These are phyloP conservation scores for Menidia menidia DNA, from an alignment of 2,797 vertebrate species.

Conservation along the genomic window DNA sequence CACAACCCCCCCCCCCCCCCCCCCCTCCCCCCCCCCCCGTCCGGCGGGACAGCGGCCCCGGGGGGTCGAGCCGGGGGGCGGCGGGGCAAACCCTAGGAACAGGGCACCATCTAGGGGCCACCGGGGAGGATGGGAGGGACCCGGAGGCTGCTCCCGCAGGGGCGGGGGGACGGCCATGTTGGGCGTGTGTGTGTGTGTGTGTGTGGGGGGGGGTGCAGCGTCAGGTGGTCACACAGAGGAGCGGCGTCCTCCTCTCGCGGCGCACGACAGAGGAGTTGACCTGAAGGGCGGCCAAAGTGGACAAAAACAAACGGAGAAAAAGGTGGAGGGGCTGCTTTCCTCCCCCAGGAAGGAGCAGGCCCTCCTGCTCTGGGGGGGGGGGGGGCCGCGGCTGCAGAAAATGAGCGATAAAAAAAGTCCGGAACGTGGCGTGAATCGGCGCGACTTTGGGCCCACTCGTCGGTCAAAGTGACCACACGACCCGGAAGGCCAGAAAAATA, in stretches of 20 bases:
- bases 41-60: background rate
- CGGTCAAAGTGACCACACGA: too few relatives aligned
- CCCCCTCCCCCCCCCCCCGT: too few relatives aligned
- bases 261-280: background rate
- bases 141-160: background rate
- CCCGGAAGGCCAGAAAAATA: too few relatives aligned
- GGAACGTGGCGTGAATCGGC: too few relatives aligned
- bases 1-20: background rate
- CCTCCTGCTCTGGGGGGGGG: too few relatives aligned
- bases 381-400: too few relatives aligned
- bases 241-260: background rate
- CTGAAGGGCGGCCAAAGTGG: background rate
- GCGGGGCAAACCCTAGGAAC: constrained; percentile 68
- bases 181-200: background rate
- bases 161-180: constrained; percentile 20
- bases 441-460: too few relatives aligned
- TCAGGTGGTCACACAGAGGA: background rate
- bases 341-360: background rate
- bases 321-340: too few relatives aligned
- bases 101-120: constrained; percentile 80
- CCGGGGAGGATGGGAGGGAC: constrained; percentile 50
- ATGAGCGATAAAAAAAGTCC: too few relatives aligned
- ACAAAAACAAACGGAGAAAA: background rate
- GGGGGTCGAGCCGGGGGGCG: constrained; percentile 58
- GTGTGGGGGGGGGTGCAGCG: background rate